Evolutionary conservation across 2,888 invertebrate genomes (phyloP).

Genomic region (Parapristionchus giblindavisi): DNA sequence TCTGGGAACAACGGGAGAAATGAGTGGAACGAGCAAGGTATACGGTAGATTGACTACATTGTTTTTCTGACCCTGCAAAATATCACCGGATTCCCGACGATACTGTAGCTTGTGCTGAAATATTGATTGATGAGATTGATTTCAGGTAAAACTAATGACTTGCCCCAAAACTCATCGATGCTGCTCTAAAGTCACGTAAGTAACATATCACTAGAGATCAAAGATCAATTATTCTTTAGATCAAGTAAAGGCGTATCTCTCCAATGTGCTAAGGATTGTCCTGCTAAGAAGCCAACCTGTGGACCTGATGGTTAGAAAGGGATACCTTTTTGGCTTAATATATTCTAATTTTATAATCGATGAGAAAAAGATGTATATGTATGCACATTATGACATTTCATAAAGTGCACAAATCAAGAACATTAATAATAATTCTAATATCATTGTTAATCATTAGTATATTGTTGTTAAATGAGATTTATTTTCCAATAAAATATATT

Average conservation of each 20-base stretch:
- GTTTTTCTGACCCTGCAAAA: neutral
- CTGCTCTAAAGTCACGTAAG: constrained; percentile 37
- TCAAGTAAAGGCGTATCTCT: constrained; percentile 24
- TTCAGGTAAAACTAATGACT: constrained; percentile 34
- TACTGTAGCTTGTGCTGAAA: no score
- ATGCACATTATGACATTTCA: no score
- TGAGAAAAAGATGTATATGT: neutral
- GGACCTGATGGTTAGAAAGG: constrained; percentile 21
- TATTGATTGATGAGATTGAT: neutral
- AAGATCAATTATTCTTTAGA: constrained; percentile 17
- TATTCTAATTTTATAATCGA: neutral
- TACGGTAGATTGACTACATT: neutral
- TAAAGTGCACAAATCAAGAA: no score
- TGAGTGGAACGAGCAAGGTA: constrained; percentile 34
- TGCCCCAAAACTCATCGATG: constrained; percentile 36
- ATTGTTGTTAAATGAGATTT: no score
- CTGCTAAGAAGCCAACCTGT: constrained; percentile 32
- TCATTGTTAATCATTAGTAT: no score
- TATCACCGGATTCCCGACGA: no score
- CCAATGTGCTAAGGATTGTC: constrained; percentile 34
- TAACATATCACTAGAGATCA: constrained; percentile 2
- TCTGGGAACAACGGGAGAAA: constrained; percentile 1
- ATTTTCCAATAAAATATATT: neutral
- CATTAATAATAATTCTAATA: no score
- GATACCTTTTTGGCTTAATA: neutral